Percentiles rank a stretch among this genome's conserved stretches.
Evolutionary conservation across 2,797 vertebrate genomes (phyloP).

Genomic region (Heterohyrax brucei): DNA sequence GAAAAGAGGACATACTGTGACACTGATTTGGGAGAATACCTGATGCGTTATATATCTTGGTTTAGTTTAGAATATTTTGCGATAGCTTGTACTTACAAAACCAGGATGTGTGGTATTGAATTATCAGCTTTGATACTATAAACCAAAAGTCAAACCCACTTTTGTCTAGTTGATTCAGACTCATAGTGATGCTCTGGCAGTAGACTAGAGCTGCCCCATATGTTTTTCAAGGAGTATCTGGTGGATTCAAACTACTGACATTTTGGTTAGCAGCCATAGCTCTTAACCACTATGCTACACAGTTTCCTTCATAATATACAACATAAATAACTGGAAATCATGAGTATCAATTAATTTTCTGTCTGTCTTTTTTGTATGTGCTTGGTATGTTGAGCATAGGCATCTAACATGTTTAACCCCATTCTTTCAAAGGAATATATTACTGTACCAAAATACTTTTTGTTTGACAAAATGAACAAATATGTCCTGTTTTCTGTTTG

Average conservation of each 20-base stretch:
- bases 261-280: too few species aligned
- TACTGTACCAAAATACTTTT: background rate
- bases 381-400: background rate
- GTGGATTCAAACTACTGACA: too few species aligned
- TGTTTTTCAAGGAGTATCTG: too few species aligned
- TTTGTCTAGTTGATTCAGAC: too few species aligned
- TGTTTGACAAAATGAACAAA: background rate
- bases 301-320: background rate
- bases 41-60: background rate
- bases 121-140: background rate
- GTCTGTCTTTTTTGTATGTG: background rate
- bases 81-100: background rate
- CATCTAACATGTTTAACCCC: background rate
- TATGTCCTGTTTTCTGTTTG: background rate
- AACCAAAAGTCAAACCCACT: too few species aligned
- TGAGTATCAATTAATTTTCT: background rate
- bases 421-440: background rate
- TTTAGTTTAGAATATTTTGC: background rate
- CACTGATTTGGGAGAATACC: slow-evolving; percentile 22
- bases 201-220: too few species aligned
- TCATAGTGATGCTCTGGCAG: too few species aligned
- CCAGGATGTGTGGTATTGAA: background rate
- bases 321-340: background rate
- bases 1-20: background rate
- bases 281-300: too few species aligned